Conservation (phyloP, 1,140 invertebrate genomes). For the Pissodes strobi region DNA sequence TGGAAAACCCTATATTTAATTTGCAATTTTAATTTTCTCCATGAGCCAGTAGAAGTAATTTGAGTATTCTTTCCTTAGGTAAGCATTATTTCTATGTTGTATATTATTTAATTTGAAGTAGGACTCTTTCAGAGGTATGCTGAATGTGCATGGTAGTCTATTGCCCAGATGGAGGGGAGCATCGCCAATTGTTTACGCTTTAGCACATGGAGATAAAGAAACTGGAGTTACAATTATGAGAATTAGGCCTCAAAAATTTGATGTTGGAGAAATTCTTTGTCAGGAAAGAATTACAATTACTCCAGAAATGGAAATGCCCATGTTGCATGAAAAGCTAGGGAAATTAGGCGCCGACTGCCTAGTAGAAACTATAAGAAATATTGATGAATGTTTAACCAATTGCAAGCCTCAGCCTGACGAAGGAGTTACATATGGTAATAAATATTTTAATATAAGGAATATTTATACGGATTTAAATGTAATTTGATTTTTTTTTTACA, state of each 20-base stretch:
- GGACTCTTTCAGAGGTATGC: conserved; percentile 68
- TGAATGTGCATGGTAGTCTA: conserved; percentile 91
- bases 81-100: neutral
- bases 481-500: too few species aligned
- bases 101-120: conserved; percentile 6
- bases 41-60: too few species aligned
- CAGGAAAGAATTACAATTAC: conserved; percentile 67
- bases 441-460: too few species aligned
- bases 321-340: conserved; percentile 70
- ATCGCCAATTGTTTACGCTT: conserved; percentile 81
- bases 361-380: conserved; percentile 64
- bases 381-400: conserved; percentile 64
- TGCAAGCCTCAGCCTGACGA: conserved; percentile 64
- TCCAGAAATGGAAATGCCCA: conserved; percentile 65
- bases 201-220: conserved; percentile 78
- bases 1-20: too few species aligned
- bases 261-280: conserved; percentile 80
- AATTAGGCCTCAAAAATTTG: conserved; percentile 85
- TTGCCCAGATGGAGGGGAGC: conserved; percentile 92
- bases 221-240: conserved; percentile 90
- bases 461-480: too few species aligned
- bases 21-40: too few species aligned
- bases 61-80: too few species aligned
- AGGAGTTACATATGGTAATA: conserved; percentile 73
- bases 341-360: conserved; percentile 71